phyloP scores from a whole-genome alignment of 2,888 invertebrate genomes.

The Acrobasis suavella region DNA sequence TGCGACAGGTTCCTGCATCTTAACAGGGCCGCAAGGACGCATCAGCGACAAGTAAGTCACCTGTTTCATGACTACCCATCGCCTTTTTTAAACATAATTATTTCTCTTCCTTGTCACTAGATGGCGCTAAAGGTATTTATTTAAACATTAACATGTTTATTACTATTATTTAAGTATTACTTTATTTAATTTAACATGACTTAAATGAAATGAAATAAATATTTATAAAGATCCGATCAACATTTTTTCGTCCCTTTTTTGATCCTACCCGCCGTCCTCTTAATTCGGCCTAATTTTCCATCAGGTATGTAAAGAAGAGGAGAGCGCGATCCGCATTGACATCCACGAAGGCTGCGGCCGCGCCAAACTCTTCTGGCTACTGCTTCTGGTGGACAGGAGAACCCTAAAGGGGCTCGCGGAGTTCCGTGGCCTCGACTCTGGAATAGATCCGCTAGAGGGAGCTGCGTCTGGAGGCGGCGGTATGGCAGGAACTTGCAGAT shows the following conservation, averaged over 20 bases:
- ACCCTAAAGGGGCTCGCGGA: slow-evolving; percentile 96
- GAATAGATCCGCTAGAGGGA: slow-evolving; percentile 37
- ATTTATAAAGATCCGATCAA: no score
- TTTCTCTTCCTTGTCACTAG: no score
- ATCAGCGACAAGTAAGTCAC: slow-evolving; percentile 87
- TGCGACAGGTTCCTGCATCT: slow-evolving; percentile 98
- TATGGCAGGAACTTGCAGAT: slow-evolving; percentile 90
- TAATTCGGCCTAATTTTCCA: not conserved
- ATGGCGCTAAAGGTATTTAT: no score
- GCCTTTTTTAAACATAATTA: no score
- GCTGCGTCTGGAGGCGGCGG: slow-evolving; percentile 42
- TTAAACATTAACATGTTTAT: no score
- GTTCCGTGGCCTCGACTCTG: slow-evolving; percentile 87
- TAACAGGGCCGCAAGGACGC: slow-evolving; percentile 91
- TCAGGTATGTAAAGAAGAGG: slow-evolving; percentile 96
- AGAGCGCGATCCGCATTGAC: slow-evolving; percentile 97
- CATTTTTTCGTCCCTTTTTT: no score
- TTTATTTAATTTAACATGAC: no score
- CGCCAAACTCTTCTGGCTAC: slow-evolving; percentile 96
- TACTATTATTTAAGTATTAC: no score
- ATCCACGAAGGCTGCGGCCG: slow-evolving; percentile 98
- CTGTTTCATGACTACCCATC: no score
- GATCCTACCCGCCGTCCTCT: no score
- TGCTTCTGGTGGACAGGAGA: slow-evolving; percentile 95
- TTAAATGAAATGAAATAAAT: no score